Percentiles rank a stretch among this genome's conserved stretches.
Evolutionary conservation across 2,888 invertebrate genomes (phyloP).

Genomic region (Eupeodes luniger): DNA sequence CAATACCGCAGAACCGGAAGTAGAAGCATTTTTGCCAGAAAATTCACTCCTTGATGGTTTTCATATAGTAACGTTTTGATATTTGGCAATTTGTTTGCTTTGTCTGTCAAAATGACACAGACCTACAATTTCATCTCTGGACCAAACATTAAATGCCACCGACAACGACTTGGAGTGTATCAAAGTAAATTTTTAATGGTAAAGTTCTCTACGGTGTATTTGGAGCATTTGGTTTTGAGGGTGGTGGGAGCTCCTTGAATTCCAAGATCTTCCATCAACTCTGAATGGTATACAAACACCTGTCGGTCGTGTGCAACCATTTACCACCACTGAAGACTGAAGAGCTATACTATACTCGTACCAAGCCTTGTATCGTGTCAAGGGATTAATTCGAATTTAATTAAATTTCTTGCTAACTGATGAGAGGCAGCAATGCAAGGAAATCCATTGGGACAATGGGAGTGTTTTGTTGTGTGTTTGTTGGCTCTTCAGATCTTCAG

Average conservation of each 20-base stretch:
- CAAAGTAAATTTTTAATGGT: not conserved
- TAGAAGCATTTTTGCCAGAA: too few species aligned
- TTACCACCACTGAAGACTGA: constrained; percentile 23
- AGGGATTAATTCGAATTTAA: constrained; percentile 73
- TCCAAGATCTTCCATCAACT: constrained; percentile 25
- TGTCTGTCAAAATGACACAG: too few species aligned
- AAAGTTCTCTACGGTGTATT: not conserved
- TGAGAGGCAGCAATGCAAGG: constrained; percentile 32
- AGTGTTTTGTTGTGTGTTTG: not conserved
- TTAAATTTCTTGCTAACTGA: constrained; percentile 57
- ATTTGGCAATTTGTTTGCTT: too few species aligned
- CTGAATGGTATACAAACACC: constrained; percentile 32
- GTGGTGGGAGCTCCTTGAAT: constrained; percentile 27
- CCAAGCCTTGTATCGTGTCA: constrained; percentile 53
- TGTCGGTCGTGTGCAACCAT: constrained; percentile 31
- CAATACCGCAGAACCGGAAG: too few species aligned
- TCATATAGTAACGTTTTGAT: too few species aligned
- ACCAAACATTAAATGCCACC: too few species aligned
- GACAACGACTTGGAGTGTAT: not conserved
- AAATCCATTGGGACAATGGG: not conserved
- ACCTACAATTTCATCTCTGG: too few species aligned
- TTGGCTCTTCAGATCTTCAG: not conserved
- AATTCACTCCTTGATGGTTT: too few species aligned
- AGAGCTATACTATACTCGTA: not conserved
- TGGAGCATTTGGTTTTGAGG: not conserved